Evolutionary conservation across 2,113 vertebrate genomes (phyloP).

Genomic region (Apeltes quadracus): DNA sequence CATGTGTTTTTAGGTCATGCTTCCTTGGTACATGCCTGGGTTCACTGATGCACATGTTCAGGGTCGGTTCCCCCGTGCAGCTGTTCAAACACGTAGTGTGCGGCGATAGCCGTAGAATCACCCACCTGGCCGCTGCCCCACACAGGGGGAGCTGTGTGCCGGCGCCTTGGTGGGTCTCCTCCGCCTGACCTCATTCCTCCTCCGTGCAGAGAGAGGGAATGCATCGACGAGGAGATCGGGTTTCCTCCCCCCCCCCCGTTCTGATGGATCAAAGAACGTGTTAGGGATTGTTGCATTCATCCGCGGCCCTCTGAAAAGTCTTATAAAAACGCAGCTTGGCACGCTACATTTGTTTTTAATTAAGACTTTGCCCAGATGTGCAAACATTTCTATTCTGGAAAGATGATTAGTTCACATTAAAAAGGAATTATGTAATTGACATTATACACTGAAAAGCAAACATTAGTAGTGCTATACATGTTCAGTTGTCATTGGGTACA

Average conservation of each 20-base stretch:
- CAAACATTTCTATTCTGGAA: slow-evolving; percentile 25
- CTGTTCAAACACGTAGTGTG: slow-evolving; percentile 66
- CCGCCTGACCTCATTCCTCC: slow-evolving; percentile 59
- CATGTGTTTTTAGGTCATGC: slow-evolving; percentile 23
- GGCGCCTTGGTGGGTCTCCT: slow-evolving; percentile 52
- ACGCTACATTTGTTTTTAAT: slow-evolving; percentile 44
- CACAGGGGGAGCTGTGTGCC: slow-evolving; percentile 47
- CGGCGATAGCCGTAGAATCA: slow-evolving; percentile 44
- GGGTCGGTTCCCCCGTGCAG: slow-evolving; percentile 53
- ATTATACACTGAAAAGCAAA: neutral
- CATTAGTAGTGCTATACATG: neutral
- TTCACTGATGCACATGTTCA: slow-evolving; percentile 44
- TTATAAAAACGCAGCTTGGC: slow-evolving; percentile 44
- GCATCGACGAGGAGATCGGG: slow-evolving; percentile 59
- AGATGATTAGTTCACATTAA: slow-evolving; percentile 36
- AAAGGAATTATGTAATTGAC: neutral
- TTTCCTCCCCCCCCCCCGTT: slow-evolving; percentile 63
- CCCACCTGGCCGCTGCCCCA: slow-evolving; percentile 42
- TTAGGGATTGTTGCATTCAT: slow-evolving; percentile 52
- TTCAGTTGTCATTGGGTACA: neutral
- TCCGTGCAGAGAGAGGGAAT: slow-evolving; percentile 56
- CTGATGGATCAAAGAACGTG: slow-evolving; percentile 74
- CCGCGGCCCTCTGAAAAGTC: slow-evolving; percentile 16
- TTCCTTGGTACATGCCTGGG: slow-evolving; percentile 24
- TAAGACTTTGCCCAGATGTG: slow-evolving; percentile 50